Base-by-base conservation (phyloP, 2,113 vertebrate species). In the Origma solitaria region DNA sequence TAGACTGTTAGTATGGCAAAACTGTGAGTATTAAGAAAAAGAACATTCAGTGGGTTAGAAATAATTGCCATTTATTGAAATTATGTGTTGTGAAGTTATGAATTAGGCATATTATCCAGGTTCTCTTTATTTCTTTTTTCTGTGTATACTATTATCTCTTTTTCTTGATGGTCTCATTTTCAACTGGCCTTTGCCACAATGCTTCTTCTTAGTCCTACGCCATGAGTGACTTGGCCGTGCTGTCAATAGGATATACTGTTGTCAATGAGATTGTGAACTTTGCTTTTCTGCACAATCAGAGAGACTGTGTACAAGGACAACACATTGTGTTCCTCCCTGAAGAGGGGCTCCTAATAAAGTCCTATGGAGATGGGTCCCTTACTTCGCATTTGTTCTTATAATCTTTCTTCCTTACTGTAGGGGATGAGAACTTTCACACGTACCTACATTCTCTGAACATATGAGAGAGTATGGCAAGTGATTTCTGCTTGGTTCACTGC, bases 91-190 rank as follows among this genome's bases (percentile, higher is more conserved):
- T 57, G 16, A 49, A 60, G 7, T 50, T 75, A 45, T n/a, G 14
- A 64, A 51, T 76, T 35, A 38, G 3, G 1, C 0, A 2, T 56
- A 28, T 72, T 81, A 13, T 81, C 7, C 9, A n/a, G 23, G 6
- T 49, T 73, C 86, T 98, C 42, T 94, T 94, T 98, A 25, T 92
- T 95, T 91, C 85, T 91, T 77, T 95, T 8, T 51, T 61, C 68
- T 95, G 12, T 95, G 56, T 82, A 97, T 88, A 61, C 76, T 96
- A 62, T 93, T 84, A 9, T 98, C 96, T 92, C 80, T 97, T 72
- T 96, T 98, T 88, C 96, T 98, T 42, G 97, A 98, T 54, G 75
- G 64, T 72, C 72, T 97, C 54, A 89, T 94, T 79, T 91, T 95
- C 40, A 95, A 81, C 25, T 95, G 90, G 42, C 94, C 82, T 42